Conservation (phyloP, 1,140 invertebrate species). For the Phocides pigmalion region DNA sequence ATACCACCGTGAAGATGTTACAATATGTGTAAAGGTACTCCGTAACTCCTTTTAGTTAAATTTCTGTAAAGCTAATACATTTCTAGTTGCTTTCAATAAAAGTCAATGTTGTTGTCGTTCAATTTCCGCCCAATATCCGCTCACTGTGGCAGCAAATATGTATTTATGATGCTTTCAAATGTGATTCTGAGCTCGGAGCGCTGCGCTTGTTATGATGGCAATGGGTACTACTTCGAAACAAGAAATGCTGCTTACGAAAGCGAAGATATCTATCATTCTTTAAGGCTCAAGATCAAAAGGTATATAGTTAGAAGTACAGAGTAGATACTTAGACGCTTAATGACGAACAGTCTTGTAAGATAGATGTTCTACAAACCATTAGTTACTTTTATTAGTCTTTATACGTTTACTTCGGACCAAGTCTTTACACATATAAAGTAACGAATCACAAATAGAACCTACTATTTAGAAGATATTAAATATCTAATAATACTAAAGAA, state of each 20-base stretch:
- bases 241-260: not conserved
- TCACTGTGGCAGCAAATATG: constrained; percentile 30
- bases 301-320: too few relatives aligned
- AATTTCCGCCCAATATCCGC: constrained; percentile 36
- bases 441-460: too few relatives aligned
- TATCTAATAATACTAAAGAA: too few relatives aligned
- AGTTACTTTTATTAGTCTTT: too few relatives aligned
- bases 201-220: constrained; percentile 6
- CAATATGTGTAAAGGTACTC: not conserved
- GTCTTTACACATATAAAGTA: too few relatives aligned
- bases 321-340: too few relatives aligned
- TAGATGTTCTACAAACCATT: too few relatives aligned
- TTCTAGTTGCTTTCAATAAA: constrained; percentile 25
- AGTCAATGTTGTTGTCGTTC: constrained; percentile 34
- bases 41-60: not conserved
- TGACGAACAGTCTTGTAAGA: too few relatives aligned
- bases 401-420: too few relatives aligned
- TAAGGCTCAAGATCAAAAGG: too few relatives aligned
- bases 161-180: constrained; percentile 34
- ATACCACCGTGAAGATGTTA: too few relatives aligned
- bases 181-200: constrained; percentile 21
- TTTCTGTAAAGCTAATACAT: not conserved
- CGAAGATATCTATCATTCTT: not conserved
- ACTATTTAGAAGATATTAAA: too few relatives aligned
- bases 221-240: not conserved